Evolutionary conservation across 2,797 vertebrate species (phyloP), one percentile per base, ranked within the genome.

Genomic region (Adrianichthys oophorus): DNA sequence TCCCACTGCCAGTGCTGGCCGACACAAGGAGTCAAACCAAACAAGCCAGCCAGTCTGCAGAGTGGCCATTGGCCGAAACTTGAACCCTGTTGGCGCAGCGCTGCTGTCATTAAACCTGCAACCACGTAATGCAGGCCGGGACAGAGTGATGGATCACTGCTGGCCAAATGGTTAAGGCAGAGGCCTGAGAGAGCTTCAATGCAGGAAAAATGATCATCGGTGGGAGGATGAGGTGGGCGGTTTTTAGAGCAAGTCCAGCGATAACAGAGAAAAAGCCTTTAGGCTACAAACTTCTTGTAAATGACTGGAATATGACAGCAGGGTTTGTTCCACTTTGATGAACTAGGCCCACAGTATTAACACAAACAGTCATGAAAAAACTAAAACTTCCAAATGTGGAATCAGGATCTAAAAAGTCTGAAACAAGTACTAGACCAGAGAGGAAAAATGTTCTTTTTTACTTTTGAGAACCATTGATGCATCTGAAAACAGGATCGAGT

Each of bases 41-140:
- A 59, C 24, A 4, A 50, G 29, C 23, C 56, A 42, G 14, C 55
- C 45, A 5, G 41, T 47, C 37, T 50, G 50, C 13, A 26, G 41
- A 18, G 47, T 32, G 56, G 48, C 2, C 32, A 21, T 65, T 82
- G 79, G 80, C 78, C 71, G 65, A 77, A 80, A 79, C 62, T 42
- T 82, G 79, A 84, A 79, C 78, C 70, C 75, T 83, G 76, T 57
- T 59, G 61, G 50, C 46, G n/a, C n/a, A 46, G 54, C 65, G 62
- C 73, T 56, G 75, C 72, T 56, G 67, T 55, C 72, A 73, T 76
- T 82, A 74, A 72, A 76, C 62, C 73, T 71, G 53, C 23, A 70
- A 64, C 56, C 68, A 29, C 59, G 70, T 78, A 79, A 74, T 69
- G 49, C 44, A 59, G 70, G 45, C 66, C 46, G 65, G 61, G 29